Base-by-base conservation (phyloP, 92 coral and sea anemone species). In the Palythoa grandis region DNA sequence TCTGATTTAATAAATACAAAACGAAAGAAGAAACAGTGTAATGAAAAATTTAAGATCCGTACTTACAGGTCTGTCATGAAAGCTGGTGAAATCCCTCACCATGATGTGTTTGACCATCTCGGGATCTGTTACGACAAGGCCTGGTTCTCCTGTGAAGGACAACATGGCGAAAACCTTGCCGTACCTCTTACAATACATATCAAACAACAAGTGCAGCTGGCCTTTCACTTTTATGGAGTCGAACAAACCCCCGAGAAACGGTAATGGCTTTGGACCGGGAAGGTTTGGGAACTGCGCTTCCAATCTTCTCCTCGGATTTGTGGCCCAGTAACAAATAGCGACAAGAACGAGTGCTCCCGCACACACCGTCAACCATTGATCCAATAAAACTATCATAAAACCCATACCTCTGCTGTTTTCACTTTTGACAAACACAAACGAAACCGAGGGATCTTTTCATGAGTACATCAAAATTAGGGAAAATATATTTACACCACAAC, bases 201-300 rank as follows among this genome's bases (percentile, higher is more conserved):
- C 93, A 37, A 93, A 88, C 3, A 61, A 53, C 70, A 88, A 38
- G 66, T 91, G 93, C 12, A 88, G 63, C 68, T 86, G 80, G 12
- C 92, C 92, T 77, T 79, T 86, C 14, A 50, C 72, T 75, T 72
- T 71, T 24, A 91, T 72, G 5, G 88, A 39, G 52, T 83, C 84
- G 25, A 83, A 82, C 57, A 91, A 22, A 58, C 78, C 72, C 14
- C 89, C 91, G 8, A 93, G 1, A 73, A 93, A 91, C 52, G 95
- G 95, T 71, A 85, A 61, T 12, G 93, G 95, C 25, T 91, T 93
- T 1, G 95, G 95, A 3, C 95, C 93, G 20, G 93, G 93, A 12
- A 93, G 25, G 20, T 71, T 75, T 11, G 90, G 90, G 88, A 91
- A 93, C 2, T n/a, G 76, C 10, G 88, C 57, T 22, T 74, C 82